These are phyloP conservation scores for Thecocarcelia acutangulata DNA, from an alignment of 2,888 invertebrate genomes.

Conservation along the genomic window DNA sequence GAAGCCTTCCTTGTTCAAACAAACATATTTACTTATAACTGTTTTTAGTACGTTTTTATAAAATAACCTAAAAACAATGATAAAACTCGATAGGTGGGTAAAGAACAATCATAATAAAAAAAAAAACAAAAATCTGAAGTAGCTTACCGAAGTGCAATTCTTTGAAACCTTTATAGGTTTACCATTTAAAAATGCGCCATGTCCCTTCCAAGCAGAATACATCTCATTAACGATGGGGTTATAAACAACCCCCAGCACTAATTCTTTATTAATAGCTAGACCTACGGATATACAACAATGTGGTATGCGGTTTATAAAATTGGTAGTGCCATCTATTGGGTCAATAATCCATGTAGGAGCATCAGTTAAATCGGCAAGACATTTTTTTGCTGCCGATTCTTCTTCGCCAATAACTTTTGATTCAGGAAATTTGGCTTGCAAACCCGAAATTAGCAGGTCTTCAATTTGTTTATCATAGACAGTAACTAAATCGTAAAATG, in stretches of 20 bases:
- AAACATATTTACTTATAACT: too few relatives aligned
- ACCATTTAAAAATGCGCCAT: constrained; percentile 90
- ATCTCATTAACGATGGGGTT: constrained; percentile 88
- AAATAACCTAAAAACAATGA: not conserved
- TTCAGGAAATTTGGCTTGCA: constrained; percentile 84
- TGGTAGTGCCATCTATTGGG: constrained; percentile 93
- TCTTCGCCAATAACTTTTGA: constrained; percentile 93
- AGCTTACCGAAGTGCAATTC: constrained; percentile 77
- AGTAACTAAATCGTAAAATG: constrained; percentile 89
- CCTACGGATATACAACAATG: constrained; percentile 88
- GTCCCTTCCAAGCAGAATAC: constrained; percentile 87
- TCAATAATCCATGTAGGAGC: constrained; percentile 93
- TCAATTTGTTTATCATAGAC: constrained; percentile 90
- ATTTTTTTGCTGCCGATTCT: constrained; percentile 77
- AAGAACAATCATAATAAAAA: not conserved
- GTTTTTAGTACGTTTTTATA: too few relatives aligned
- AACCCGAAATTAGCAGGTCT: constrained; percentile 84
- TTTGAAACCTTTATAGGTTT: constrained; percentile 82
- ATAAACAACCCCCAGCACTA: constrained; percentile 88
- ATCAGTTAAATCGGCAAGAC: constrained; percentile 83
- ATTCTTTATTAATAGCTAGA: constrained; percentile 83
- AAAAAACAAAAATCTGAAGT: too few relatives aligned
- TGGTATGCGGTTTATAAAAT: constrained; percentile 88
- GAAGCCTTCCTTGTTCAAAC: too few relatives aligned
- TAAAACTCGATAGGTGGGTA: constrained; percentile 12